Conservation (phyloP, 2,113 vertebrate genomes). For the Dicerorhinus sumatrensis region DNA sequence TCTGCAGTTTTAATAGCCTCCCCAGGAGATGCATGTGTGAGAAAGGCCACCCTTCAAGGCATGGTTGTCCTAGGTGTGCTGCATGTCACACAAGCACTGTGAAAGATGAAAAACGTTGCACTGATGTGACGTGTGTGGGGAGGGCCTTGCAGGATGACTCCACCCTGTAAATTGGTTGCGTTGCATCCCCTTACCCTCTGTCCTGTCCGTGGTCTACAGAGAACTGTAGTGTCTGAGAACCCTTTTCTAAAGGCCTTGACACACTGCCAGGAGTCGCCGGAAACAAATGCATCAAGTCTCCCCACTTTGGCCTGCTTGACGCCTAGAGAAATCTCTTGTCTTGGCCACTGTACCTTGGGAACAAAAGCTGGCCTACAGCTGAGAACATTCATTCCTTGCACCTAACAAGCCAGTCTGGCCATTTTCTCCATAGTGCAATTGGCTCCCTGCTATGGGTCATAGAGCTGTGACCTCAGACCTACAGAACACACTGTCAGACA, state of each 20-base stretch:
- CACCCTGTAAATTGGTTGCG: neutral
- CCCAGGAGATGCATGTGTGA: neutral
- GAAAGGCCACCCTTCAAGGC: neutral
- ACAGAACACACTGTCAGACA: neutral
- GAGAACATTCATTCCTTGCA: neutral
- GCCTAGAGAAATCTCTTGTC: neutral
- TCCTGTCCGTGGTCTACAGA: neutral
- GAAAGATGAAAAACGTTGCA: neutral
- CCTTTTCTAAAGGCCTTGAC: neutral
- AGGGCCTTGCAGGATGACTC: neutral
- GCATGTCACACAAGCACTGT: neutral
- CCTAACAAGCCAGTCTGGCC: fast-evolving
- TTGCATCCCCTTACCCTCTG: neutral
- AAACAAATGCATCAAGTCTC: neutral
- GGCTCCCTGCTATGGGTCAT: neutral
- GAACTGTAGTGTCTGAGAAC: neutral
- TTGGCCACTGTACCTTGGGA: neutral
- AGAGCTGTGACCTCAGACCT: neutral
- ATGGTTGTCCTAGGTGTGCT: neutral
- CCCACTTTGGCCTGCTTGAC: neutral
- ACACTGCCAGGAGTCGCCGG: neutral
- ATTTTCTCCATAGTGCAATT: neutral
- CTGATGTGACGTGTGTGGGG: fast-evolving
- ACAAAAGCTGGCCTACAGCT: neutral
- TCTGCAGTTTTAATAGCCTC: neutral